These are phyloP conservation scores for Orchestes rusci DNA, from an alignment of 2,888 invertebrate species.

Conservation along the genomic window DNA sequence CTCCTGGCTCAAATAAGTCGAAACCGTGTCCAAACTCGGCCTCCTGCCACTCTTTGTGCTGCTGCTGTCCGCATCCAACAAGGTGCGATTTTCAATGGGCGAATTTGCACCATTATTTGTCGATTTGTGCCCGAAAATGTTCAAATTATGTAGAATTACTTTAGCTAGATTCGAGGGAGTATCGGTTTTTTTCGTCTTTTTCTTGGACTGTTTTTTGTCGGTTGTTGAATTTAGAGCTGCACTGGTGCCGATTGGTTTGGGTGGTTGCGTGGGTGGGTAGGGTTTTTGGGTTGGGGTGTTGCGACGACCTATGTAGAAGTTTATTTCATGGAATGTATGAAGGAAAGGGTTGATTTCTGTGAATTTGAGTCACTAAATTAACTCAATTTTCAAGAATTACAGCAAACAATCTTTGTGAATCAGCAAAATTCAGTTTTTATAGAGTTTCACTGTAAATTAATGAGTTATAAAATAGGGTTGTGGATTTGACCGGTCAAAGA, in stretches of 20 bases:
- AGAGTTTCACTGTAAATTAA: too few species aligned
- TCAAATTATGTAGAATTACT: constrained; percentile 72
- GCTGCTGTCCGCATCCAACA: constrained; percentile 60
- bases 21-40: constrained; percentile 81
- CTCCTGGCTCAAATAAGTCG: constrained; percentile 82
- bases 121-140: constrained; percentile 61
- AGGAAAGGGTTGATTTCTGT: too few species aligned
- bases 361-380: too few species aligned
- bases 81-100: constrained; percentile 34
- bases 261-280: constrained; percentile 21
- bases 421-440: too few species aligned
- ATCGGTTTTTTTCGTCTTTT: constrained; percentile 42
- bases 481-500: too few species aligned
- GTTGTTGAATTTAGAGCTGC: constrained; percentile 33
- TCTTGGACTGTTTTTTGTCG: constrained; percentile 45
- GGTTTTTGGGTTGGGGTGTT: constrained; percentile 30
- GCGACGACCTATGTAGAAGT: constrained; percentile 35
- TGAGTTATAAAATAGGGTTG: too few species aligned
- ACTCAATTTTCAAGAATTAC: too few species aligned
- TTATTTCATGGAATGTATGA: too few species aligned
- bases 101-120: constrained; percentile 25
- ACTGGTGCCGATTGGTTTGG: constrained; percentile 36
- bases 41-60: constrained; percentile 70
- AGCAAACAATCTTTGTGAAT: too few species aligned
- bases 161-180: constrained; percentile 61